Evolutionary conservation across 2,888 invertebrate species (phyloP), one percentile per base, ranked within the genome.

Genomic region (Drosophila niveifrons): DNA sequence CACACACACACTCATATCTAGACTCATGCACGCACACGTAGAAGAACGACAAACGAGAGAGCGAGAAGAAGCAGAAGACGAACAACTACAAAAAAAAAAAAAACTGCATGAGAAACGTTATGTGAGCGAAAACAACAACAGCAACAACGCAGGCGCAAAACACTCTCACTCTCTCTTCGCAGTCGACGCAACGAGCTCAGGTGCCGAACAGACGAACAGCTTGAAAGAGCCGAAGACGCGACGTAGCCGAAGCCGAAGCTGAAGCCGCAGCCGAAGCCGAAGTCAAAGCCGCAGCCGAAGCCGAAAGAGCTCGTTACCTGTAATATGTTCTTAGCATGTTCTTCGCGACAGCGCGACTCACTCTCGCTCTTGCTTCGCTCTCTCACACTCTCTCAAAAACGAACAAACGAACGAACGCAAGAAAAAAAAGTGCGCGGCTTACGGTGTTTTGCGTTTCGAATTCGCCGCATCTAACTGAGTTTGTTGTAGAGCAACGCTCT

Each of bases 21-120:
- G 10, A 34, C 34, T 7, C 4, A 23, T 23, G 46, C 18, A 36
- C 28, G 34, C 52, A 58, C 28, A 51, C 52, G 43, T 17, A 28
- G n/a, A 10, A 9, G 48, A 29, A 55, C 23, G 23, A 23, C 23
- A 23, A 23, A 23, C 23, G 56, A 44, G 31, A 17, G 17, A 55
- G 43, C 2, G 31, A 31, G 8, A 43, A n/a, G 31, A 10, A n/a
- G 43, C 15, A 29, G 31, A 15, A 46, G 39, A 51, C 36, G 44
- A 55, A 34, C n/a, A n/a, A n/a, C n/a, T n/a, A n/a, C n/a, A 15
- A 43, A 13, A 44, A 50, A 50, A 53, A 62, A 55, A 59, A 72
- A 84, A 90, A 90, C 81, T 83, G 89, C 89, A 89, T 80, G 90
- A 87, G 80, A 90, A 90, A 87, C 88, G 90, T 90, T 90, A 90